Conservation (phyloP, 2,797 vertebrate species). For the Steatocranus sp. region DNA sequence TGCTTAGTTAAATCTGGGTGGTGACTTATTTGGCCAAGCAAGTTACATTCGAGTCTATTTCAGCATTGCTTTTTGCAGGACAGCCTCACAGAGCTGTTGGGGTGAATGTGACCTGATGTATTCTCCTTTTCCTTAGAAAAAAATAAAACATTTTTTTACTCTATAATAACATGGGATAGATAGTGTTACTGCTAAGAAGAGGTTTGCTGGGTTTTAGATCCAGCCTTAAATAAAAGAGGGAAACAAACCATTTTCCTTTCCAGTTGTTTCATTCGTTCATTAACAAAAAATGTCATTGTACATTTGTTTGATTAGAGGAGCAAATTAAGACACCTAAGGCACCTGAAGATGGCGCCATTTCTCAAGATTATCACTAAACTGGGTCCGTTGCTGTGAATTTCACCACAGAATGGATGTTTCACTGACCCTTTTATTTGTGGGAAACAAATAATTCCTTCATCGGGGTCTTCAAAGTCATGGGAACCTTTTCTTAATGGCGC, state of each 20-base stretch:
- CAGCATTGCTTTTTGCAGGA: neutral
- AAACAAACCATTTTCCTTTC: neutral
- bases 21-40: neutral
- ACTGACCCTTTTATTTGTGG: neutral
- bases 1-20: neutral
- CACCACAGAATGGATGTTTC: neutral
- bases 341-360: constrained; percentile 53
- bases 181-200: neutral
- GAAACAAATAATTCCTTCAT: neutral
- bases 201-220: neutral
- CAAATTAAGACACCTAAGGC: neutral
- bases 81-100: neutral
- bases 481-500: constrained; percentile 1
- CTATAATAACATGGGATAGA: neutral
- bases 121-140: neutral
- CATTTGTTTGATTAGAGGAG: neutral
- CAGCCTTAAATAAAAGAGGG: neutral
- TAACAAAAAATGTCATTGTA: neutral
- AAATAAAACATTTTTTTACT: neutral
- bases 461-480: constrained; percentile 1
- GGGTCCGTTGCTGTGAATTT: neutral
- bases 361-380: neutral
- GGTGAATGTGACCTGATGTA: neutral
- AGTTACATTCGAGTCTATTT: neutral
- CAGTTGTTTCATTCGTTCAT: neutral